Evolutionary conservation across 2,113 vertebrate species (phyloP), one percentile per base, ranked within the genome.

Genomic region (Mastomys coucha): DNA sequence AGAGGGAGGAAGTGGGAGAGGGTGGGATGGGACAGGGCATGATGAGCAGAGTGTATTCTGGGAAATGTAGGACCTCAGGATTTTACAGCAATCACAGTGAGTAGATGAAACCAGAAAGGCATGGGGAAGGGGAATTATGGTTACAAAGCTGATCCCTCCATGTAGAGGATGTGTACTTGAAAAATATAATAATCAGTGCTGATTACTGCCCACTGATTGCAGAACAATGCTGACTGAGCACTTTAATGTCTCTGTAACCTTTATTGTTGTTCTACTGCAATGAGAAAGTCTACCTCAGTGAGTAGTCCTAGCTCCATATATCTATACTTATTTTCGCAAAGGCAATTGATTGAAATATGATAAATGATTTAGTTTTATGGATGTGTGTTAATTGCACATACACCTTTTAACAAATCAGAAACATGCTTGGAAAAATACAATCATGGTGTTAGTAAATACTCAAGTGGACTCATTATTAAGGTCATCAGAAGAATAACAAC

Each of bases 261-360:
- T 33, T 58, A 75, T 28, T 76, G 9, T 28, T 77, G 20, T 60
- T 80, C 63, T 51, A 13, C 16, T 76, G 78, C 73, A 67, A 42
- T 85, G 13, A 67, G n/a, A n/a, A 89, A 81, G 78, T 80, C 0
- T 70, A 84, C 5, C 67, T 85, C 39, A 56, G 2, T 69, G 88
- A 36, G 1, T 36, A 92, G 39, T 88, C 51, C 76, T 89, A 84
- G 70, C 7, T 69, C 72, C 17, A 80, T 13, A 33, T 90, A 53
- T 9, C 91, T 95, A 65, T 60, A 53, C 78, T 67, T 70, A 24
- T 80, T 58, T 95, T 88, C 19, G 49, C 78, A 94, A 96, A 88
- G 31, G 26, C 39, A 94, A 58, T 28, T 67, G 58, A 88, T 80
- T 65, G 75, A 88, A 93, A 42, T 8, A 49, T 51, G 39, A 89